Evolutionary conservation across 2,113 vertebrate genomes (phyloP), one percentile per base, ranked within the genome.

Genomic region (Cepphus grylle): DNA sequence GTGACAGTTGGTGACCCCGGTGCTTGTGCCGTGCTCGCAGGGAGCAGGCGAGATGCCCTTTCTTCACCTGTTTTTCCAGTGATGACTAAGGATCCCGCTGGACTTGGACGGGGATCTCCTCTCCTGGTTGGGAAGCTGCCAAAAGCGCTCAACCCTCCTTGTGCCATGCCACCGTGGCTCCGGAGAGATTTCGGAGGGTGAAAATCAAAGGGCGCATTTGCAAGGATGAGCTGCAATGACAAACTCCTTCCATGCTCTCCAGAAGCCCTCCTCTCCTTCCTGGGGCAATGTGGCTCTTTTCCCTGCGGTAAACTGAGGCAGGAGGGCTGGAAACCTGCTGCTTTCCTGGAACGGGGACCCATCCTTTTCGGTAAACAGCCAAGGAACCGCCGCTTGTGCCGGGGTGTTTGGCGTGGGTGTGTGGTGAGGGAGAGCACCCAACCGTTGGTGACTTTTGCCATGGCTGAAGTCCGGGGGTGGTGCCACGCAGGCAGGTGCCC

Each of bases 381-480:
- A 2, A 65, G 14, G 2, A 90, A 77, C 19, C 0, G 2, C 78
- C 0, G 14, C 47, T 5, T 6, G 55, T 3, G 11, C 77, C 2
- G 2, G 30, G n/a, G 8, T 30, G 43, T 25, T 66, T 17, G 70
- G 36, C 0, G 56, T 43, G 72, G 63, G 77, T 2, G 29, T 11
- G 69, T 53, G 47, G 38, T 40, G 20, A 73, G 36, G 40, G 55
- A 22, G 3, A 62, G 40, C 66, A 16, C 10, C 0, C 1, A 4
- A 43, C 8, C 7, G 11, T 6, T 0, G 1, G 30, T 32, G 76
- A 30, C n/a, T 81, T 78, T 7, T 11, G 42, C 55, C 29, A 1
- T 3, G 47, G 42, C 56, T 84, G 86, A 32, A 36, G 61, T 29
- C 58, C 69, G 70, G 15, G 34, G 53, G 13, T 1, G 27, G 63